Evolutionary conservation across 2,113 vertebrate genomes (phyloP).

Genomic region (Sinosuthora webbiana): DNA sequence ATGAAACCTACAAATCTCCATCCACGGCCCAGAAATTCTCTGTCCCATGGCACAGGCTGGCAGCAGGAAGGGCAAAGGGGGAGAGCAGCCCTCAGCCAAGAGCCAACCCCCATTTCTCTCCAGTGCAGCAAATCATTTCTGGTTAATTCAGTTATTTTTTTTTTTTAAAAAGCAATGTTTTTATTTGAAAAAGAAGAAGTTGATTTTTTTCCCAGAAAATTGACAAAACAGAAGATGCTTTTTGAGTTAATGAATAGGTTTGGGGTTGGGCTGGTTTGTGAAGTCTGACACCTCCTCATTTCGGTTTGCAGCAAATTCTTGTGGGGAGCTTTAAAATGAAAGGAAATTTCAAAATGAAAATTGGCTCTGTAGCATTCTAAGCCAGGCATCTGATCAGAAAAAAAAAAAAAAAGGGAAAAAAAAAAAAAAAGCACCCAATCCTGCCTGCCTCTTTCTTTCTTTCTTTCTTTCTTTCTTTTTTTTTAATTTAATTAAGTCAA

Average conservation of each 20-base stretch:
- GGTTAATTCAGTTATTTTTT: background rate
- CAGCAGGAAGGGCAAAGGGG: background rate
- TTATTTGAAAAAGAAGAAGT: background rate
- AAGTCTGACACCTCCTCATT: background rate
- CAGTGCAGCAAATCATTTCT: background rate
- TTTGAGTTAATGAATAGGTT: background rate
- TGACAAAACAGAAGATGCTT: background rate
- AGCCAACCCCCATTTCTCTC: background rate
- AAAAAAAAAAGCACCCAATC: background rate
- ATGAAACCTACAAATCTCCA: background rate
- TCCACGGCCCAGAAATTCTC: background rate
- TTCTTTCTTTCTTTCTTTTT: background rate
- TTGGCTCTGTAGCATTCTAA: background rate
- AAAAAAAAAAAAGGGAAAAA: background rate
- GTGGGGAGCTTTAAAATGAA: background rate
- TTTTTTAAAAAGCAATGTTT: background rate
- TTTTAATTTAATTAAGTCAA: background rate
- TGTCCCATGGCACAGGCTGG: background rate
- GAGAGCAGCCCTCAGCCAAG: background rate
- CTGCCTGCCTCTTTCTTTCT: background rate
- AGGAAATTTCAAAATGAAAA: background rate
- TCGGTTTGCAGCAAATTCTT: background rate
- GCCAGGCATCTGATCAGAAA: background rate
- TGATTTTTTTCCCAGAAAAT: background rate
- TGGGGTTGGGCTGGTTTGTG: background rate